Evolutionary conservation across 2,797 vertebrate species (phyloP).

Genomic region (Hoplostethus atlanticus): DNA sequence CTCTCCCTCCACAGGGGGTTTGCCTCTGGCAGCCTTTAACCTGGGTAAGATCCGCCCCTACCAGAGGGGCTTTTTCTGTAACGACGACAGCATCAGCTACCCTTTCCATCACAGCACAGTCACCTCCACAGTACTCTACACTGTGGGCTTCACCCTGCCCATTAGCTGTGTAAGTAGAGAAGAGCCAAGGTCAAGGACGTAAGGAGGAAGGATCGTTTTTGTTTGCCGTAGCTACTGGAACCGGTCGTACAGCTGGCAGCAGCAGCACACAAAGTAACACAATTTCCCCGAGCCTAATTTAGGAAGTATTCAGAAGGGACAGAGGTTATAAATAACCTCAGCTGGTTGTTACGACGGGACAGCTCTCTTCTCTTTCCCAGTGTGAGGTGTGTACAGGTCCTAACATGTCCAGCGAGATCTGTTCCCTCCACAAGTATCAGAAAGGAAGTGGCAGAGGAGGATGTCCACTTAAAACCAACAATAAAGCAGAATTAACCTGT

Average conservation of each 20-base stretch:
- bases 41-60: slow-evolving; percentile 96
- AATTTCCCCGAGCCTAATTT: slow-evolving; percentile 3
- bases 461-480: slow-evolving; percentile 72
- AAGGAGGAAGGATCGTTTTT: background rate
- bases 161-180: slow-evolving; percentile 96
- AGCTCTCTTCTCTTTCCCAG: slow-evolving; percentile 8
- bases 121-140: slow-evolving; percentile 92
- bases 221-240: background rate
- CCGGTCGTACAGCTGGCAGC: slow-evolving; percentile 42
- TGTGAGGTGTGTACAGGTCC: background rate
- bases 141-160: slow-evolving; percentile 94
- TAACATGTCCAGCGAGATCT: slow-evolving; percentile 39
- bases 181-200: slow-evolving; percentile 12
- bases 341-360: too few relatives aligned
- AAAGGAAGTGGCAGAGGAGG: slow-evolving; percentile 35
- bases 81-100: slow-evolving; percentile 97
- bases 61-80: slow-evolving; percentile 99
- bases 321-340: background rate
- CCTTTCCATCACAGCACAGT: slow-evolving; percentile 95
- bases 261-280: slow-evolving; percentile 34
- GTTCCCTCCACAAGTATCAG: background rate
- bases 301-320: background rate
- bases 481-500: background rate
- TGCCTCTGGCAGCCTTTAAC: slow-evolving; percentile 97
- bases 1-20: slow-evolving; percentile 92